Conservation (phyloP, 1,140 invertebrate species). For the Pseudomyrmex concolor region DNA sequence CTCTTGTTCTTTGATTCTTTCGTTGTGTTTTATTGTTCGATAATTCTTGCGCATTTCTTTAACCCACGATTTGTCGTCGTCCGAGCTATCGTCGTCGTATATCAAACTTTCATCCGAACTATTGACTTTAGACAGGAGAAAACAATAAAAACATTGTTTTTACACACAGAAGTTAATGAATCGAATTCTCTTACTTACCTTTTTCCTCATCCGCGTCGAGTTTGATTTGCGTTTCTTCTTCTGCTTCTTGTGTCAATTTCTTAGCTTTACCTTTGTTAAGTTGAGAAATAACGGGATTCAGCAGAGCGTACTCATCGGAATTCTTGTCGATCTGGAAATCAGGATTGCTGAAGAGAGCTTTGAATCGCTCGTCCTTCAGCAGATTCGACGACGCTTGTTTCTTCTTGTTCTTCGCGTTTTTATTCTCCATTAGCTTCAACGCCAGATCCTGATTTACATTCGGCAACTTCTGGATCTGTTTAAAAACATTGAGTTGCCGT, state of each 20-base stretch:
- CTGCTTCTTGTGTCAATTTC: slow-evolving; percentile 81
- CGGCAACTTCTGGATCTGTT: slow-evolving; percentile 88
- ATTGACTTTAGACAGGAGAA: slow-evolving; percentile 30
- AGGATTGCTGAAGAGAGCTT: slow-evolving; percentile 95
- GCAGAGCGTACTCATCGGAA: slow-evolving; percentile 92
- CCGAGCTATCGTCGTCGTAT: slow-evolving; percentile 83
- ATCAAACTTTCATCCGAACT: slow-evolving; percentile 78
- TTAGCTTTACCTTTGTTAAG: slow-evolving; percentile 89
- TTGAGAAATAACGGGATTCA: slow-evolving; percentile 96
- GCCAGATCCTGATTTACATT: slow-evolving; percentile 94
- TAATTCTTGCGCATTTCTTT: slow-evolving; percentile 93
- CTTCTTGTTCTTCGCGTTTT: slow-evolving; percentile 86
- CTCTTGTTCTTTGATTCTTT: slow-evolving; percentile 82
- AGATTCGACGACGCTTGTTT: slow-evolving; percentile 87
- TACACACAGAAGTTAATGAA: slow-evolving; percentile 51
- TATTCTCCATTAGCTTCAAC: slow-evolving; percentile 91
- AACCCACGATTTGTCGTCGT: slow-evolving; percentile 91
- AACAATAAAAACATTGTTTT: slow-evolving; percentile 43
- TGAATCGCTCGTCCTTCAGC: slow-evolving; percentile 95
- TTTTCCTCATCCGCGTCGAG: slow-evolving; percentile 62
- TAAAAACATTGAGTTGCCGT: slow-evolving; percentile 30
- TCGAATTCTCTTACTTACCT: slow-evolving; percentile 49
- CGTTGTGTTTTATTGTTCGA: slow-evolving; percentile 84
- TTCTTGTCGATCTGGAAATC: slow-evolving; percentile 97
- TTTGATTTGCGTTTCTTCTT: slow-evolving; percentile 77